phyloP scores from a whole-genome alignment of 2,797 vertebrate genomes.

The Oceanodroma leucorhoa region DNA sequence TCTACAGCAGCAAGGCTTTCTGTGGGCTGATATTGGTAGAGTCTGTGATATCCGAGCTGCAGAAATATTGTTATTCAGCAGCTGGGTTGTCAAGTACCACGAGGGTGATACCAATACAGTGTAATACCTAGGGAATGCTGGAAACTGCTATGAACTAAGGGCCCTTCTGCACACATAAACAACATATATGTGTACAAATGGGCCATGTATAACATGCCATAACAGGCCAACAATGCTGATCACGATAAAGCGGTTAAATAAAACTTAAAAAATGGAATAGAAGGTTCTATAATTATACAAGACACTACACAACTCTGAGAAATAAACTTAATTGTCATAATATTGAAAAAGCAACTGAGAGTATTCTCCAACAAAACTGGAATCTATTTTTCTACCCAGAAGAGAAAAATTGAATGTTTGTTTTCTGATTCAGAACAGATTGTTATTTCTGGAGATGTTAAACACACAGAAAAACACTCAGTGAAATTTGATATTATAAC shows the following conservation, averaged over 20 bases:
- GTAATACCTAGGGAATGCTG: neutral
- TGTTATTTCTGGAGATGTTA: neutral
- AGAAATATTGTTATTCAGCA: neutral
- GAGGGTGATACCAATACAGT: neutral
- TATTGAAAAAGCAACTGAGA: neutral
- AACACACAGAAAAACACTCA: neutral
- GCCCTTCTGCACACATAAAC: neutral
- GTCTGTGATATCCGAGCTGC: neutral
- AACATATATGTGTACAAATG: neutral
- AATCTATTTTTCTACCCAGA: neutral
- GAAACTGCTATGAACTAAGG: neutral
- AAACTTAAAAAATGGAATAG: neutral
- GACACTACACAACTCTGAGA: neutral
- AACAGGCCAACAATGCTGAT: neutral
- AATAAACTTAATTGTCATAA: neutral
- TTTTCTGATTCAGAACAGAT: neutral
- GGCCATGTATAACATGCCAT: neutral
- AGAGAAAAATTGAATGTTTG: neutral
- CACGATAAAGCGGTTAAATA: neutral
- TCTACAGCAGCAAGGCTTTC: neutral
- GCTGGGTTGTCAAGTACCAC: neutral
- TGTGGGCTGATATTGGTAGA: neutral
- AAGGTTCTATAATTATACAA: neutral
- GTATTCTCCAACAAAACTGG: neutral
- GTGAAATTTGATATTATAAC: neutral